Evolutionary conservation across 2,797 vertebrate species (phyloP), one percentile per base, ranked within the genome.

Genomic region (Phrynocephalus guinanensis): DNA sequence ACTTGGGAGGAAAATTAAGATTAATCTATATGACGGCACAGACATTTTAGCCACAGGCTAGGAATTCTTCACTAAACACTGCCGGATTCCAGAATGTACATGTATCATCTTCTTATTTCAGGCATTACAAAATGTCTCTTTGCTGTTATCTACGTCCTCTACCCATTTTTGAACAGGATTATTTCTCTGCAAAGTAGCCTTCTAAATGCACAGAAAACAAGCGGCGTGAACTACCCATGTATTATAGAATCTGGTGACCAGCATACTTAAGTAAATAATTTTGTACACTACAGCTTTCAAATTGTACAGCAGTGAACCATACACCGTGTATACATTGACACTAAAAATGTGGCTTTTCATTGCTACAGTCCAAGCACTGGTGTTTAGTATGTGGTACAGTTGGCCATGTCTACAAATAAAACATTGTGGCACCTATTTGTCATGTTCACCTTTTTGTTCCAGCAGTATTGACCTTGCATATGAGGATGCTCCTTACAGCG

Each of bases 21-120:
- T 6, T 56, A 30, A 84, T n/a, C 84, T n/a, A 60, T 79, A 86
- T 85, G 48, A 3, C 9, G 38, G 76, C 56, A 77, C 3, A 20
- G 38, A 48, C 33, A 78, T 6, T 68, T 48, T 63, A 33, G 10
- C 44, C 63, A 85, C 8, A 78, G 52, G 81, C n/a, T 8, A 85
- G 20, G 22, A 86, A 68, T 85, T 85, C 63, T 83, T 63, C 71
- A 68, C 78, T 82, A 78, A 82, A 56, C 11, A 63, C 16, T 67
- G 4, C 6, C 1, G 71, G 87, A 66, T 79, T 70, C 30, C 66
- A 77, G 30, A 67, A 76, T 28, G 3, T 18, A 13, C 30, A 85
- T 68, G 38, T 26, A 24, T 30, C 18, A 24, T 78, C 78, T 30
- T 44, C 63, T 68, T 68, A 30, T 68, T 44, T 26, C 44, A 22